Evolutionary conservation across 2,113 vertebrate species (phyloP), one percentile per base, ranked within the genome.

Genomic region (Cairina moschata): DNA sequence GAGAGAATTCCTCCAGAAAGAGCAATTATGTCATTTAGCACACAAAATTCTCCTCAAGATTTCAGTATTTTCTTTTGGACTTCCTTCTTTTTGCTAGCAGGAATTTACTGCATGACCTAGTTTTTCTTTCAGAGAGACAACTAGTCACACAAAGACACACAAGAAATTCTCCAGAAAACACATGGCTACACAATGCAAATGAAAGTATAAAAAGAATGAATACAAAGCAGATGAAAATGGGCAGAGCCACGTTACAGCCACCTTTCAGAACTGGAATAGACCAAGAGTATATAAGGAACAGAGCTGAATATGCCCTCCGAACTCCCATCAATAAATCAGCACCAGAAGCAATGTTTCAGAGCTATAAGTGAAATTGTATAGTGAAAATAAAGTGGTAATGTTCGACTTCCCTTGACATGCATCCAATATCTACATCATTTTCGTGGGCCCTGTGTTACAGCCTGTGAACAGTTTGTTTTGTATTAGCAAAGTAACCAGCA

Each of bases 51-150:
- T 93, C 96, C 89, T 79, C 17, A 40, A 92, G 90, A 88, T 94
- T 75, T 54, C 25, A 55, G 0, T 74, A 60, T 79, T 81, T 87
- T 91, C 96, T 91, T 92, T 72, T 31, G 88, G 77, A 93, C 76
- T 80, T 48, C 36, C 62, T 80, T 95, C 62, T 86, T 93, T 75
- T 89, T 0, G 1, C 90, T 82, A 68, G 79, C 50, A 95, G 88
- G 90, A 97, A 96, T 97, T 93, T 90, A 93, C 94, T 84, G 92
- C 25, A 66, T 1, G 4, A 92, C 72, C 88, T 75, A 38, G 54
- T 94, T 96, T 92, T 93, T 71, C 90, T 94, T 96, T 93, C 58
- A 65, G 86, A 91, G 96, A 96, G 86, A 87, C 84, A 48, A 93
- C 85, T 84, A 95, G 78, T 94, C 95, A 94, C 50, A 78, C n/a